Evolutionary conservation across 2,888 invertebrate genomes (phyloP), one percentile per base, ranked within the genome.

Genomic region (Dasypolia templi): DNA sequence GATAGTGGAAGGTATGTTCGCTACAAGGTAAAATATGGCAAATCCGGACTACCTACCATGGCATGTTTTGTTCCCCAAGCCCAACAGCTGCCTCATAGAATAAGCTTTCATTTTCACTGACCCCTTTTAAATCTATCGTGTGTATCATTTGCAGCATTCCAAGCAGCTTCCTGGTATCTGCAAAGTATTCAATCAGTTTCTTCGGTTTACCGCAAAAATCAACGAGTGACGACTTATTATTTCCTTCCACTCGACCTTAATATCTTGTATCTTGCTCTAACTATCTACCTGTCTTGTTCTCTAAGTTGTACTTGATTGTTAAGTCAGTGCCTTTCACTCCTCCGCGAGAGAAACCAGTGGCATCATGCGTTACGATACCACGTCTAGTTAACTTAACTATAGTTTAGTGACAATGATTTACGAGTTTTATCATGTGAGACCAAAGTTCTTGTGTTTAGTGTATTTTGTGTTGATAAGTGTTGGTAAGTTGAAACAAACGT

Each of bases 311-410:
- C 82, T 85, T 83, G 81, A 82, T 63, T 91, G 87, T 85, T 85
- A 69, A 78, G 56, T 73, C 86, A 86, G 86, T 82, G 93, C 94
- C 95, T 95, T 96, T 95, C 95, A 95, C 95, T 95, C 55, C 95
- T 95, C 55, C 42, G 53, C 90, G 75, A 79, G 82, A 73, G 84
- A 81, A 77, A 81, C 74, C 74, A 74, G 82, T 56, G 79, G 77
- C 61, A 58, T 87, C 72, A 70, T 82, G 83, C 56, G 75, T 39
- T 66, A 55, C 68, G 49, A 66, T 67, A 78, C 78, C 53, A 73
- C 65, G 75, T 77, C 55, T 77, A 81, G 69, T 80, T 85, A 83
- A 79, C 69, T 89, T 90, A 89, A 93, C 56, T 46, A n/a, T 76
- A 72, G 83, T 73, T 72, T 68, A 93, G 91, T 88, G 86, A 90